Evolutionary conservation across 2,888 invertebrate genomes (phyloP).

Genomic region (Chalcis sispes): DNA sequence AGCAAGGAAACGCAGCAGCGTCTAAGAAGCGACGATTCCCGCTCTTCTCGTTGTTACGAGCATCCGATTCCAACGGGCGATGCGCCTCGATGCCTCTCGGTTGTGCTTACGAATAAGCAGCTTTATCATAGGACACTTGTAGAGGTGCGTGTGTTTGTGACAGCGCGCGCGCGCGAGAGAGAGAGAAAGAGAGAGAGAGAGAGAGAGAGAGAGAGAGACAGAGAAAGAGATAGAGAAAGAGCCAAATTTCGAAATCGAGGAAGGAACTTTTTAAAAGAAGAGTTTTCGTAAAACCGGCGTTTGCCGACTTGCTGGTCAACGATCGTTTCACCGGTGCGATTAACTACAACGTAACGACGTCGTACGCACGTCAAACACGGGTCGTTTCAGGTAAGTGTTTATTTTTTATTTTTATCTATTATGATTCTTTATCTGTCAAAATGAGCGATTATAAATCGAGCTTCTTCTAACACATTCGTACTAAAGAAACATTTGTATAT

Average conservation of each 20-base stretch:
- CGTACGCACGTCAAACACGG: conserved; percentile 71
- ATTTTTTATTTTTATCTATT: too few species aligned
- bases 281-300: not conserved
- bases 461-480: too few species aligned
- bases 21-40: not conserved
- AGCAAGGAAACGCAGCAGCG: conserved; percentile 2
- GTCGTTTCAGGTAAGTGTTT: conserved; percentile 64
- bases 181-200: not conserved
- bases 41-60: too few species aligned
- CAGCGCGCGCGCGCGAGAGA: not conserved
- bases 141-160: not conserved
- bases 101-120: too few species aligned
- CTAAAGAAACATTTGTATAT: too few species aligned
- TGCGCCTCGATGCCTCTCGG: not conserved
- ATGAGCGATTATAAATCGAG: too few species aligned
- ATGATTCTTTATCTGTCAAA: too few species aligned
- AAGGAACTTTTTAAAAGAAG: not conserved
- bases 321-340: conserved; percentile 1
- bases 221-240: conserved; percentile 9
- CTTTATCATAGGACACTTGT: conserved; percentile 8
- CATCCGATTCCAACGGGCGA: not conserved
- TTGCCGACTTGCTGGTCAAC: too few species aligned
- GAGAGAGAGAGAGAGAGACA: not conserved
- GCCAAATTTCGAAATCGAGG: not conserved
- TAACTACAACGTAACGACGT: conserved; percentile 63